Base-by-base conservation (phyloP, 2,888 invertebrate species). In the Stomorhina lunata region DNA sequence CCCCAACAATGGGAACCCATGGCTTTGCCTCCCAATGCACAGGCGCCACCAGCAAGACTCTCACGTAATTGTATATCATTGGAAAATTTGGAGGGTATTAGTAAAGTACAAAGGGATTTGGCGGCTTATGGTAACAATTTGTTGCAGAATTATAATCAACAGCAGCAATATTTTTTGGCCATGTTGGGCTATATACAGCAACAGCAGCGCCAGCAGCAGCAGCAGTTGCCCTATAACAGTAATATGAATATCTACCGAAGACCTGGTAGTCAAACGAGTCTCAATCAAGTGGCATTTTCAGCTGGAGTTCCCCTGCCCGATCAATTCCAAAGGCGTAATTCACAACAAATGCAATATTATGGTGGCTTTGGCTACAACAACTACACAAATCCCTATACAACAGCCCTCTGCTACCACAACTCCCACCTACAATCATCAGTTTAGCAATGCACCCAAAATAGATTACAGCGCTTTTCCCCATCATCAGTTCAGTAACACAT, bases 341-440 rank as follows among this genome's bases (percentile, higher is more conserved):
- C 89, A 4, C 87, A 89, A 32, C 89, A 88, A 48, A 15, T 90
- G 57, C 90, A 89, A n/a, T n/a, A n/a, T 45, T 90, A 90, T 65
- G 90, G 91, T 2, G 91, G 91, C 17, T 89, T 90, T 12, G 90
- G 90, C 12, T 91, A 91, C 79, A 90, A 89, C 69, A 91, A 91
- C 78, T 91, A 90, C 69, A 89, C 90, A 57, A 91, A 91, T 87
- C 91, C 91, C 2, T 90, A 90, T 65, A 87, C 89, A 53, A 89
- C 89, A 20, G 90, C 91, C 59, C n/a, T n/a, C n/a, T n/a, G n/a
- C n/a, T n/a, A n/a, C n/a, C 4, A 66, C 57, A 10, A 37, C n/a
- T n/a, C n/a, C n/a, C n/a, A n/a, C 2, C n/a, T 66, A 72, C 17
- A 65, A 80, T 59, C 66, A 73, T 43, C 65, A 65, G 6, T 66